phyloP scores from a whole-genome alignment of 2,113 vertebrate species.

The Petrocephalus zakoni region DNA sequence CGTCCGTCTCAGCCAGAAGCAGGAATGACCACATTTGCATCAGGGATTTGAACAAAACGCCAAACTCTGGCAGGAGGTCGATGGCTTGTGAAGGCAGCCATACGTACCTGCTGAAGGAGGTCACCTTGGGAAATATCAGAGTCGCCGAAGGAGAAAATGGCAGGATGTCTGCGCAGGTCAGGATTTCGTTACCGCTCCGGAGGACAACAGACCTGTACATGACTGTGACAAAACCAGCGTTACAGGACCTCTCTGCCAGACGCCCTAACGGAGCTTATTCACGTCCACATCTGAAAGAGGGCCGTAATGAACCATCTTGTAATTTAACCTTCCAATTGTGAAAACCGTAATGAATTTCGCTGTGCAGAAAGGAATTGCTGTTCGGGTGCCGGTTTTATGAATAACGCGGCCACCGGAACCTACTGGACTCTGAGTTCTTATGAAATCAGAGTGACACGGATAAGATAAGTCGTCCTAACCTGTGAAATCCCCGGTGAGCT shows the following conservation, averaged over 20 bases:
- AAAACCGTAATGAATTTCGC: background rate
- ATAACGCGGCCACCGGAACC: background rate
- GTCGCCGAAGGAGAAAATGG: conserved; percentile 50
- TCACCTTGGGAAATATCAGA: conserved; percentile 50
- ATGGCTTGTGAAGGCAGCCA: background rate
- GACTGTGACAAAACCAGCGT: conserved; percentile 41
- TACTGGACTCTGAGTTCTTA: background rate
- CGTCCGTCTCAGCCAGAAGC: background rate
- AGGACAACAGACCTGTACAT: conserved; percentile 55
- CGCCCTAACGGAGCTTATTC: background rate
- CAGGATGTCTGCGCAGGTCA: conserved; percentile 54
- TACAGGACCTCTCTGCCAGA: background rate
- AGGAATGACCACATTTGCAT: background rate
- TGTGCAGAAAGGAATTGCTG: background rate
- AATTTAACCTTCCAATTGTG: background rate
- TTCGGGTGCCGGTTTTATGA: background rate
- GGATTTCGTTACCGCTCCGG: conserved; percentile 24
- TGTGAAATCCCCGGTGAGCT: conserved; percentile 58
- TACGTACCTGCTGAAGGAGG: conserved; percentile 55
- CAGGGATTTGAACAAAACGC: background rate
- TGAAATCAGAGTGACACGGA: background rate
- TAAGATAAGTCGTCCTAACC: conserved; percentile 38
- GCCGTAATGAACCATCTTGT: background rate
- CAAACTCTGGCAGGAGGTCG: background rate
- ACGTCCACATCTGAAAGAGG: background rate